A percentile compares a stretch with the other conserved stretches of the same genome.
Evolutionary conservation across 1,140 invertebrate genomes (phyloP).

Genomic region (Trachelipus rathkii): DNA sequence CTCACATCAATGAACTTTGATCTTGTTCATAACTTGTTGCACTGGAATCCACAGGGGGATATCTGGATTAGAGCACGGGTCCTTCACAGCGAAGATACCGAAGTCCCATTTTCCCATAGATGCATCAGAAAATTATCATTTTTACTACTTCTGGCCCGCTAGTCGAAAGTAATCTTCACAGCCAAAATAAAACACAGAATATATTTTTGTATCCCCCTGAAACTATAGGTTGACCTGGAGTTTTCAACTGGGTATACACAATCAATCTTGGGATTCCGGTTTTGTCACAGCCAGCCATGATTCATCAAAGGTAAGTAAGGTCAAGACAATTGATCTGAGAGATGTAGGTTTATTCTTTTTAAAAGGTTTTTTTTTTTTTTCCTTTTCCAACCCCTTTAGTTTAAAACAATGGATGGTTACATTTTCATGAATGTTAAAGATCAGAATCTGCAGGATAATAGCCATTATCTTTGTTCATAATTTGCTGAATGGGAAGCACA

Average conservation of each 20-base stretch:
- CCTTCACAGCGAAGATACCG: conserved; percentile 89
- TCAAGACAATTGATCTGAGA: conserved; percentile 90
- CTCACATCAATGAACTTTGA: conserved; percentile 76
- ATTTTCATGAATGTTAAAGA: conserved; percentile 82
- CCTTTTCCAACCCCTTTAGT: too few relatives aligned
- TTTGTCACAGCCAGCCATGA: conserved; percentile 81
- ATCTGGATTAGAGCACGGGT: conserved; percentile 88
- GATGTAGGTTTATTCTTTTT: conserved; percentile 75
- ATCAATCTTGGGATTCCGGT: conserved; percentile 77
- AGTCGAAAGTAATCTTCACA: conserved; percentile 92
- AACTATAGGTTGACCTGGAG: conserved; percentile 86
- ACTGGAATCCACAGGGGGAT: conserved; percentile 82
- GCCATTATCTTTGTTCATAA: conserved; percentile 75
- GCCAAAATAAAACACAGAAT: conserved; percentile 90
- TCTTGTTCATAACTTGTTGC: conserved; percentile 84
- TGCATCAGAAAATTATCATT: conserved; percentile 79
- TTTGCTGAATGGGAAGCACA: conserved; percentile 80
- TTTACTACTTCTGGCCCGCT: conserved; percentile 81
- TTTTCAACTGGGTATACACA: conserved; percentile 78
- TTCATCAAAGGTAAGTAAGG: conserved; percentile 79
- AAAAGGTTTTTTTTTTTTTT: conserved; percentile 72
- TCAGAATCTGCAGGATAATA: conserved; percentile 71
- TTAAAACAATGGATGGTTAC: conserved; percentile 80
- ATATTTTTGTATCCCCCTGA: conserved; percentile 81
- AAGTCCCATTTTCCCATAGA: conserved; percentile 91